Conservation (phyloP, 2,113 vertebrate genomes). For the Podilymbus podiceps region DNA sequence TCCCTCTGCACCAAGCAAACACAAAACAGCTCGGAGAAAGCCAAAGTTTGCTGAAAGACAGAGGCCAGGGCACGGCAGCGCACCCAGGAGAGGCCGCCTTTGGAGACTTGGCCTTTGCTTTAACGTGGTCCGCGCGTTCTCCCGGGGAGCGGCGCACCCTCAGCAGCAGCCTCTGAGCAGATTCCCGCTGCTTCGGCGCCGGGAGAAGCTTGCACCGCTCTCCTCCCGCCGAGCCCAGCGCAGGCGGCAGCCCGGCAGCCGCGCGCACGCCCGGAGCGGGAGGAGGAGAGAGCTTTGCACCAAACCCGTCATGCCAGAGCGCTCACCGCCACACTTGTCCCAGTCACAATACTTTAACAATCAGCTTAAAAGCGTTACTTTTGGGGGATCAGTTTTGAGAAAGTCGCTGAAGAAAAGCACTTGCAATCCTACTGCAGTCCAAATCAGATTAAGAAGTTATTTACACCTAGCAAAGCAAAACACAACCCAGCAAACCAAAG, state of each 20-base stretch:
- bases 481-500: accelerated
- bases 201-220: accelerated
- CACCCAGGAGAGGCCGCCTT: not conserved
- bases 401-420: not conserved
- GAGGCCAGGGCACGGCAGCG: accelerated
- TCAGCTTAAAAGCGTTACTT: not conserved
- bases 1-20: accelerated
- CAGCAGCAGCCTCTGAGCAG: not conserved
- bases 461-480: not conserved
- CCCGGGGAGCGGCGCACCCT: not conserved
- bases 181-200: accelerated
- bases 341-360: not conserved
- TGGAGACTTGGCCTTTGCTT: accelerated
- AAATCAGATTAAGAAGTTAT: not conserved
- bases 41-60: no score
- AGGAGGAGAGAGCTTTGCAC: not conserved
- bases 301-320: not conserved
- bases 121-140: accelerated
- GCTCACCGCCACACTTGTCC: not conserved
- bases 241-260: not conserved
- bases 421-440: not conserved
- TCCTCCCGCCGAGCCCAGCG: not conserved
- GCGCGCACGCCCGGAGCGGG: not conserved
- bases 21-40: accelerated
- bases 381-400: not conserved